Evolutionary conservation across 2,113 vertebrate species (phyloP).

Genomic region (Scalopus aquaticus): DNA sequence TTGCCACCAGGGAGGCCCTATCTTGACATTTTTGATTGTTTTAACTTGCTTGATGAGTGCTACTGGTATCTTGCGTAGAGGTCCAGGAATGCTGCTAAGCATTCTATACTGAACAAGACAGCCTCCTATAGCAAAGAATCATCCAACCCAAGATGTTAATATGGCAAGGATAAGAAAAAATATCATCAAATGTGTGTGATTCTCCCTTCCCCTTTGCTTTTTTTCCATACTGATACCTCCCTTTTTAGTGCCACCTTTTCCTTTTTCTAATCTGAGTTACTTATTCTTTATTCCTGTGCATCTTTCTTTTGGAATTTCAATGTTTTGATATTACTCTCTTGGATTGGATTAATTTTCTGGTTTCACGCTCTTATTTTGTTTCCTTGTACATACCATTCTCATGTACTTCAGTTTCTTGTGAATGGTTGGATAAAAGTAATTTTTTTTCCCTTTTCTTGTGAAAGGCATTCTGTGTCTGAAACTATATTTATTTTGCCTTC

Average conservation of each 20-base stretch:
- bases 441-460: not conserved
- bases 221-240: not conserved
- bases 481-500: not conserved
- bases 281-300: not conserved
- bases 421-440: slow-evolving; percentile 8
- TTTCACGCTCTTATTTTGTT: slow-evolving; percentile 25
- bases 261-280: not conserved
- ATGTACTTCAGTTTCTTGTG: slow-evolving; percentile 42
- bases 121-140: not conserved
- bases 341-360: not conserved
- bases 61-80: not conserved
- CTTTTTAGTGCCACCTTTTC: not conserved
- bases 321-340: not conserved
- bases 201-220: not conserved
- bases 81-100: not conserved
- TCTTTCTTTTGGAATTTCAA: not conserved
- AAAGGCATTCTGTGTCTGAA: not conserved
- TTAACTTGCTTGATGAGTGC: not conserved
- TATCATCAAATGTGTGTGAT: not conserved
- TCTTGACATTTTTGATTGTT: no score
- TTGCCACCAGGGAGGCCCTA: no score
- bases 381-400: not conserved
- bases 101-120: no score
- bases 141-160: not conserved
- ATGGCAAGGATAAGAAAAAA: not conserved